These are phyloP conservation scores for Sphaerophoria taeniata DNA, from an alignment of 2,888 invertebrate species.

Conservation along the genomic window DNA sequence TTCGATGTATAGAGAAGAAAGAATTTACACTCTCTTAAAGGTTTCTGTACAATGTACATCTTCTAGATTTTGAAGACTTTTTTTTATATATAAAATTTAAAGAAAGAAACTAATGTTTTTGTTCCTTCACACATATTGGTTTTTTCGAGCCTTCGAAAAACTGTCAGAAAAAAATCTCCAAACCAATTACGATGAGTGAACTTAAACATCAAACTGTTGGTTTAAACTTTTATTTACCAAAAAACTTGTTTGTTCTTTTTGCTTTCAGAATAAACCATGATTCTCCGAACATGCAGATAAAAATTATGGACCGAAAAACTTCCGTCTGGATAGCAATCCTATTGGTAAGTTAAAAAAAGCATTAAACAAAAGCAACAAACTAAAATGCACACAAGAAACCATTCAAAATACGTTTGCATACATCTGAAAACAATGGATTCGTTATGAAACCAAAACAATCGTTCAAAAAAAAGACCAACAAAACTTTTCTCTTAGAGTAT, in stretches of 20 bases:
- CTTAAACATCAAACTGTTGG: too few relatives aligned
- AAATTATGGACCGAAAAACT: constrained; percentile 79
- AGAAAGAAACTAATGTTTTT: too few relatives aligned
- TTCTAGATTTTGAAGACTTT: too few relatives aligned
- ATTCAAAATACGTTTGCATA: background rate
- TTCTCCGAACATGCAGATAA: constrained; percentile 81
- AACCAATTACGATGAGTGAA: too few relatives aligned
- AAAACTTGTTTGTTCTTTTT: constrained; percentile 35
- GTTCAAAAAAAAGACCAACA: background rate
- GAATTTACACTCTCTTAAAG: too few relatives aligned
- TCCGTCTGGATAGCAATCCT: constrained; percentile 78
- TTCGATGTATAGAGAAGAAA: background rate
- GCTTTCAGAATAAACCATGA: constrained; percentile 79
- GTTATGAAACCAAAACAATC: background rate
- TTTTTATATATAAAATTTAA: too few relatives aligned
- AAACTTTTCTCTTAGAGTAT: background rate
- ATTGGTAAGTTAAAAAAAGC: constrained; percentile 78
- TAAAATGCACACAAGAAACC: background rate
- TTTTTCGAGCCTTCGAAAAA: too few relatives aligned
- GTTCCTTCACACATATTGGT: too few relatives aligned
- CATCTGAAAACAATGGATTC: constrained; percentile 39
- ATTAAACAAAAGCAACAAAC: constrained; percentile 15
- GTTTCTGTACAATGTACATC: too few relatives aligned
- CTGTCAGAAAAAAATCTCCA: too few relatives aligned
- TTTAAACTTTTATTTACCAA: too few relatives aligned